Conservation (phyloP, 2,113 vertebrate species). For the Malurus elegans region DNA sequence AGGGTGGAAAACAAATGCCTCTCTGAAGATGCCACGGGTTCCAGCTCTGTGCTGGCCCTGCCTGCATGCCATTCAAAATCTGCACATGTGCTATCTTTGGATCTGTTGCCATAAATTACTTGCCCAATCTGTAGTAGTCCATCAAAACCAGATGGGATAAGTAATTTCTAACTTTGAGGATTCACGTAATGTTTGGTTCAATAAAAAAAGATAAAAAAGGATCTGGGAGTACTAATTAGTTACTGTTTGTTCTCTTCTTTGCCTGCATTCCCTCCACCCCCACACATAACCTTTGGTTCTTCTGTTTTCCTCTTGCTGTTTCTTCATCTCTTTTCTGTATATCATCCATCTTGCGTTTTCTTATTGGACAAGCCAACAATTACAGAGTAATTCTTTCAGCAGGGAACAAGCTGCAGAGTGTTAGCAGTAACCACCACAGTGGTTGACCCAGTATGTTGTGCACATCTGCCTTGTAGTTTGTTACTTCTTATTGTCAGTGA, state of each 20-base stretch:
- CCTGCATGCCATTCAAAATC: not conserved
- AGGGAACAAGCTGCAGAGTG: not conserved
- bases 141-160: slow-evolving; percentile 45
- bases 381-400: not conserved
- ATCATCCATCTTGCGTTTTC: not conserved
- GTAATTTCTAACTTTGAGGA: not conserved
- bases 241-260: slow-evolving; percentile 35
- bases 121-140: slow-evolving; percentile 46
- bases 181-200: not conserved
- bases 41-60: not conserved
- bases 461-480: not conserved
- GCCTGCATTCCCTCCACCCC: not conserved
- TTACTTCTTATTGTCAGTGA: not conserved
- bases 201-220: not conserved
- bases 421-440: not conserved
- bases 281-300: not conserved
- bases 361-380: not conserved
- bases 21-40: not conserved
- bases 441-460: not conserved
- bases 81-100: slow-evolving; percentile 38
- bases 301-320: not conserved
- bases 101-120: slow-evolving; percentile 35
- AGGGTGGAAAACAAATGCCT: not conserved
- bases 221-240: not conserved
- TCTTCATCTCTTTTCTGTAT: not conserved